These are phyloP conservation scores for Momotus momota DNA, from an alignment of 2,797 vertebrate genomes.

Conservation along the genomic window DNA sequence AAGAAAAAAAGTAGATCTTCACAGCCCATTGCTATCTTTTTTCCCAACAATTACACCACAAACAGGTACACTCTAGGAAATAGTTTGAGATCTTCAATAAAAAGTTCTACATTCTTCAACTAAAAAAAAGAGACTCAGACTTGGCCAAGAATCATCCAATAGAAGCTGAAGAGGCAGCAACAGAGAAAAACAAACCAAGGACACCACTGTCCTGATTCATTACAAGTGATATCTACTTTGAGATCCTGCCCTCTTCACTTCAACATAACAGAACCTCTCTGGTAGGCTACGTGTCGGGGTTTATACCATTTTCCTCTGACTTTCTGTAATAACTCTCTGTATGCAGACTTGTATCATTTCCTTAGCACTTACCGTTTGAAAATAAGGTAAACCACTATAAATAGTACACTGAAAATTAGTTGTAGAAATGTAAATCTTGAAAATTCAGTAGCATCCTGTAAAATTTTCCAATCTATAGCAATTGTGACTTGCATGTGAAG, in stretches of 20 bases:
- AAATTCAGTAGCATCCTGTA: neutral
- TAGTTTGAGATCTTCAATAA: neutral
- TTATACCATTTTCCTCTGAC: fast-evolving
- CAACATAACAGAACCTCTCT: fast-evolving
- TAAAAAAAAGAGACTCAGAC: neutral
- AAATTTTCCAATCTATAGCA: neutral
- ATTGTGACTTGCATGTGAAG: neutral
- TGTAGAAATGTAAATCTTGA: neutral
- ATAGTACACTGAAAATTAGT: neutral
- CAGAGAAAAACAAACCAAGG: neutral
- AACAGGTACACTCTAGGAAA: neutral
- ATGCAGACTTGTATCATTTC: neutral
- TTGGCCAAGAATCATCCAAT: neutral
- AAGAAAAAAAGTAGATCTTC: neutral
- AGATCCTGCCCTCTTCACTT: neutral
- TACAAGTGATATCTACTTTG: neutral
- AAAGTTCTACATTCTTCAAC: neutral
- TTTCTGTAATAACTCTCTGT: neutral
- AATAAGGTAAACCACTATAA: neutral
- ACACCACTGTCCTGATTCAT: neutral
- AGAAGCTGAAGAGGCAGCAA: neutral
- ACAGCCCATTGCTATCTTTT: neutral
- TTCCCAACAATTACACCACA: neutral
- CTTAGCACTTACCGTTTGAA: neutral
- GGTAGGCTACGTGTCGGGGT: neutral